phyloP scores from a whole-genome alignment of 2,888 invertebrate species.

The Bimastos eiseni region DNA sequence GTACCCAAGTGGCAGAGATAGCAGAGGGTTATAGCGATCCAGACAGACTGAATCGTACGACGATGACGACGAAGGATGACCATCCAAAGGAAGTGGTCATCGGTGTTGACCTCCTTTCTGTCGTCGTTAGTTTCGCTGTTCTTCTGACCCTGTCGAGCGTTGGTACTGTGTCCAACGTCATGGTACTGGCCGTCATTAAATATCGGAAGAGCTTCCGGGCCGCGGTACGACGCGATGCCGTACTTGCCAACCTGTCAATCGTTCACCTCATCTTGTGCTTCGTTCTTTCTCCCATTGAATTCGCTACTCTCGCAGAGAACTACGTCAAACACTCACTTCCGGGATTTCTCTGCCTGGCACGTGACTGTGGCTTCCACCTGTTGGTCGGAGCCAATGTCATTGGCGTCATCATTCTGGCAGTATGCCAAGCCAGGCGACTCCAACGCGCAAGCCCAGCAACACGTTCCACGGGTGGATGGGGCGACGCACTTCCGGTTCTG shows the following conservation, averaged over 20 bases:
- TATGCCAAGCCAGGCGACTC: not conserved
- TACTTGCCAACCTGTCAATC: not conserved
- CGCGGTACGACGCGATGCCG: not conserved
- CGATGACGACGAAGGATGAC: not conserved
- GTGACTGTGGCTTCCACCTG: constrained; percentile 6
- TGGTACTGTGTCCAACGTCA: constrained; percentile 15
- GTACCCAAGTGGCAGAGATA: not conserved
- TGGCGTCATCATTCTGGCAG: not conserved
- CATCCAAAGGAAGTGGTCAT: not conserved
- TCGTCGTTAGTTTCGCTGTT: constrained; percentile 15
- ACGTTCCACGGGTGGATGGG: not conserved
- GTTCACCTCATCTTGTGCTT: not conserved
- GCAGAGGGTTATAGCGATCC: not conserved
- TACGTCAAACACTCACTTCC: constrained; percentile 28
- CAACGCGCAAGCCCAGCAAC: not conserved
- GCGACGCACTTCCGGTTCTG: not conserved
- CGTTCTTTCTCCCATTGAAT: constrained; percentile 19
- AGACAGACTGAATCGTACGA: not conserved
- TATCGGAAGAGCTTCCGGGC: not conserved
- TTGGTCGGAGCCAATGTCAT: constrained; percentile 18
- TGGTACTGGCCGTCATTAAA: not conserved
- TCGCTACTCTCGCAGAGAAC: constrained; percentile 14
- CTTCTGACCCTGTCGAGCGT: not conserved
- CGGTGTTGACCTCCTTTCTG: not conserved
- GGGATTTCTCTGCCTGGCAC: not conserved